These are phyloP conservation scores for Turritopsis rubra DNA, from an alignment of 30 jellyfish, hydroid and myxozoan genomes.

Conservation along the genomic window DNA sequence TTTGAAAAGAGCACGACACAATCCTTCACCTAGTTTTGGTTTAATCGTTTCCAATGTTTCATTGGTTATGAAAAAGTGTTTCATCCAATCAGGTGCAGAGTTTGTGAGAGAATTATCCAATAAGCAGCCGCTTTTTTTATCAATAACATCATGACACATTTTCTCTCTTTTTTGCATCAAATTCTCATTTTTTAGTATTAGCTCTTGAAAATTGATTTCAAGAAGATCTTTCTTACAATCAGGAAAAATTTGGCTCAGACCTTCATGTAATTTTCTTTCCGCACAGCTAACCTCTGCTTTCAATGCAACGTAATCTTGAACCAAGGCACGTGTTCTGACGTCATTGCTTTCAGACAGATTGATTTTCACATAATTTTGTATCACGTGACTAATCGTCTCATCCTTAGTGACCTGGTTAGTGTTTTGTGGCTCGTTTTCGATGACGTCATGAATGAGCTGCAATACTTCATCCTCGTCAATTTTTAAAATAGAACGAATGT, in stretches of 20 bases:
- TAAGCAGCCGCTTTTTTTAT: neutral
- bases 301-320: neutral
- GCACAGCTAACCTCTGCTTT: neutral
- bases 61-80: neutral
- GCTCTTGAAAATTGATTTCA: too few relatives aligned
- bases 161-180: neutral
- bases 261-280: neutral
- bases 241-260: neutral
- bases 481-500: neutral
- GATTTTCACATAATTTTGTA: neutral
- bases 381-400: neutral
- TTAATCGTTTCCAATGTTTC: neutral
- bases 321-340: neutral
- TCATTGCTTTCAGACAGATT: neutral
- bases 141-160: neutral
- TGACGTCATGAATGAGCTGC: neutral
- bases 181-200: neutral
- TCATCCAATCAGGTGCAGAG: neutral
- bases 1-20: conserved; percentile 11
- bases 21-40: conserved; percentile 9
- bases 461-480: neutral
- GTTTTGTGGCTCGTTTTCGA: neutral
- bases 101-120: neutral
- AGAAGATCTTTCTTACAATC: neutral
- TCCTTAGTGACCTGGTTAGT: neutral